phyloP scores from a whole-genome alignment of 2,797 vertebrate genomes.

The Crenuchus spilurus region DNA sequence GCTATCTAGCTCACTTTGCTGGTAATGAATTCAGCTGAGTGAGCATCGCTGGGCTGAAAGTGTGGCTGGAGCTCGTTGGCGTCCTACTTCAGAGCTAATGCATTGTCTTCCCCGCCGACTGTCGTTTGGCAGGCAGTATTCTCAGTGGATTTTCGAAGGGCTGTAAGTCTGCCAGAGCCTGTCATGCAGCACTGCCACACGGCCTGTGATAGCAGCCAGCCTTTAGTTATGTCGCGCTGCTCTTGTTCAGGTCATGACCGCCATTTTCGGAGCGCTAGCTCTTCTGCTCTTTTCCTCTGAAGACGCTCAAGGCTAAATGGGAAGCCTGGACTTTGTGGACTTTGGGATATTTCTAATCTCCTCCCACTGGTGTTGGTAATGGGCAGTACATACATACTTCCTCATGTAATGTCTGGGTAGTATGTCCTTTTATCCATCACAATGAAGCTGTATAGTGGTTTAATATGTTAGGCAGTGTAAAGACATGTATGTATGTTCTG shows the following conservation, averaged over 20 bases:
- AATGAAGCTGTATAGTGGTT: background rate
- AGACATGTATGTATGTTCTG: background rate
- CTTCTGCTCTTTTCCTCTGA: background rate
- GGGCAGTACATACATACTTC: background rate
- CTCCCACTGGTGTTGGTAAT: background rate
- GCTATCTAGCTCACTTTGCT: slow-evolving; percentile 26
- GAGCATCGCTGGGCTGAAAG: slow-evolving; percentile 24
- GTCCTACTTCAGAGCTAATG: slow-evolving; percentile 53
- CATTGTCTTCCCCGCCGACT: slow-evolving; percentile 44
- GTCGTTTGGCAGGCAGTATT: slow-evolving; percentile 46
- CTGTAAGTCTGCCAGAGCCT: slow-evolving; percentile 38
- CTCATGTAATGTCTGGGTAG: slow-evolving; percentile 2
- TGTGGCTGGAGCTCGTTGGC: slow-evolving; percentile 37
- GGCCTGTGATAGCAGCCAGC: slow-evolving; percentile 32
- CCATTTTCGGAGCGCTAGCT: slow-evolving; percentile 22
- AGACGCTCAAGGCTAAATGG: slow-evolving; percentile 2
- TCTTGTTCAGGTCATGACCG: slow-evolving; percentile 44
- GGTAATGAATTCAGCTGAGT: slow-evolving; percentile 44
- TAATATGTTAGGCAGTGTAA: background rate
- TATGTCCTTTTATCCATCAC: background rate
- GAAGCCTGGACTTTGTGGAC: background rate
- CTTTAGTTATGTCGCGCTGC: slow-evolving; percentile 18
- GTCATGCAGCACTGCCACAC: slow-evolving; percentile 20
- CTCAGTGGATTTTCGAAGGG: slow-evolving; percentile 30
- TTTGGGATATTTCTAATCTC: background rate